phyloP scores from a whole-genome alignment of 2,797 vertebrate species.

The Hafferia zeledoni region DNA sequence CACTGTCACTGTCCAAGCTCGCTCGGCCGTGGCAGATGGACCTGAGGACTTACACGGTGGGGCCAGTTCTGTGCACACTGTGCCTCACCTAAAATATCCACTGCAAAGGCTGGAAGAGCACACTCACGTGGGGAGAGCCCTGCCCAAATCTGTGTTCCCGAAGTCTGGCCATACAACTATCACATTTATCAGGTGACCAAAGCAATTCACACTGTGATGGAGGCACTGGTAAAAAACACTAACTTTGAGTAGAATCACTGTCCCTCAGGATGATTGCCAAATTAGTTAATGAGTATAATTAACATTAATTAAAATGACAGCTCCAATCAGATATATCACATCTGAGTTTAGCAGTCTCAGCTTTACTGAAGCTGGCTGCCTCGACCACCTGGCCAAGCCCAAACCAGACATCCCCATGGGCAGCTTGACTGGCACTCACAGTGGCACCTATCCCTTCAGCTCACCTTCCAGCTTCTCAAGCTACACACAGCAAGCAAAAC shows the following conservation, averaged over 20 bases:
- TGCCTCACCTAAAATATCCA: too few species aligned
- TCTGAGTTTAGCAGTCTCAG: neutral
- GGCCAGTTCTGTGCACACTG: too few species aligned
- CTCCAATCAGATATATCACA: neutral
- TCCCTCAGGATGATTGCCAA: neutral
- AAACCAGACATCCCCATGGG: neutral
- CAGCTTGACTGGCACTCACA: accelerated
- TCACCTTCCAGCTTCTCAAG: neutral
- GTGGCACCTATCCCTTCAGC: neutral
- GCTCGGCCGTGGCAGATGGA: too few species aligned
- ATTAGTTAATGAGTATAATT: slow-evolving; percentile 3
- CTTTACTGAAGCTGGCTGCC: neutral
- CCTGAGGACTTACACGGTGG: too few species aligned
- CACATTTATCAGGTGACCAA: neutral
- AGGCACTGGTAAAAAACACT: neutral
- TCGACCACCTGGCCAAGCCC: neutral
- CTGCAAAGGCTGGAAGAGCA: too few species aligned
- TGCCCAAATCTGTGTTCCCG: too few species aligned
- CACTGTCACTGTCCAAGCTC: too few species aligned
- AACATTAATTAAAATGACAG: slow-evolving; percentile 15
- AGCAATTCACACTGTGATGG: neutral
- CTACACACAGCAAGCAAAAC: neutral
- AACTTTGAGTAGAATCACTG: neutral
- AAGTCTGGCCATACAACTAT: too few species aligned
- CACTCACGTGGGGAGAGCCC: too few species aligned